These are phyloP conservation scores for Mugil cephalus DNA, from an alignment of 2,113 vertebrate genomes.

Conservation along the genomic window DNA sequence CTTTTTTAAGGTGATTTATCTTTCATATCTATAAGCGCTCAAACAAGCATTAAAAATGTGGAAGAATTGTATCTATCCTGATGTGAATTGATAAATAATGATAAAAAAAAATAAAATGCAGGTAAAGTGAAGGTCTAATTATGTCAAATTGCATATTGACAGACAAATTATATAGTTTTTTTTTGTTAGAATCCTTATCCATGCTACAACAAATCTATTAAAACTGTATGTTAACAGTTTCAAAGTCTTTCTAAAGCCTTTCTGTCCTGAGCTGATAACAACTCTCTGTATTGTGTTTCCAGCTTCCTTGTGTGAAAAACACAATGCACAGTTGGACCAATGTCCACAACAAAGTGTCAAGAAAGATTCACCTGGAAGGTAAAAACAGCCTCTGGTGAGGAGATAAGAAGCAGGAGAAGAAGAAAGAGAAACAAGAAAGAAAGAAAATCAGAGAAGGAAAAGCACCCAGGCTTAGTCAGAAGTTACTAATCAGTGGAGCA, in stretches of 20 bases:
- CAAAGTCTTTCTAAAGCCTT: neutral
- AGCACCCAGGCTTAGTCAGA: neutral
- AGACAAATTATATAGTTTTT: no score
- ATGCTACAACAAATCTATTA: no score
- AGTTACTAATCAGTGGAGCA: neutral
- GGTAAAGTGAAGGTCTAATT: no score
- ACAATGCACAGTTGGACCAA: neutral
- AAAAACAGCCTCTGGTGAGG: neutral
- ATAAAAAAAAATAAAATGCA: no score
- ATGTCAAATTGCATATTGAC: no score
- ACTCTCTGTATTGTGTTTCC: conserved; percentile 32
- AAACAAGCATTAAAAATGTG: no score
- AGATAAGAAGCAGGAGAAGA: neutral
- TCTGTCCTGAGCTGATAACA: conserved; percentile 51
- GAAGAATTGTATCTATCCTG: no score
- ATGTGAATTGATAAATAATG: no score
- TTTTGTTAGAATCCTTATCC: no score
- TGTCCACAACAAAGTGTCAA: neutral
- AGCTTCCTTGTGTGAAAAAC: conserved; percentile 6
- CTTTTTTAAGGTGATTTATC: no score
- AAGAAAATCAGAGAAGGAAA: neutral
- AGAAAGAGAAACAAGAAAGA: neutral
- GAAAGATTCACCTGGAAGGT: conserved; percentile 3
- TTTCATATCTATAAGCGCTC: no score
- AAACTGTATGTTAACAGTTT: neutral